Evolutionary conservation across 2,888 invertebrate genomes (phyloP), one percentile per base, ranked within the genome.

Genomic region (Gasteruption jaculator): DNA sequence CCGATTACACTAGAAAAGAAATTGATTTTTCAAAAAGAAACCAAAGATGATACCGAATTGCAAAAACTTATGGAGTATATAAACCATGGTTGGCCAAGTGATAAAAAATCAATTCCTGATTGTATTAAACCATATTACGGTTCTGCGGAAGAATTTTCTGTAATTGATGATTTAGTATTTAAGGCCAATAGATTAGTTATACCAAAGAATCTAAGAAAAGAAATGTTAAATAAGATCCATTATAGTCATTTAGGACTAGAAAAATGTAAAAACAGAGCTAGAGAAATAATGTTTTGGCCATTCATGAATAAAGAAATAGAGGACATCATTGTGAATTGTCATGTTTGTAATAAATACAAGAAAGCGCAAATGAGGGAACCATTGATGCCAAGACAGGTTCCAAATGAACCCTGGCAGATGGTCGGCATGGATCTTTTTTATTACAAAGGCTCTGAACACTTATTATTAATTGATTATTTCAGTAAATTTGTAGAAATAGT

Each of bases 191-290:
- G 44, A 38, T 31, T 55, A 21, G 48, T 52, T 29, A 46, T 56
- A 10, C 50, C 53, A 16, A 39, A 40, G 33, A 37, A 16, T 6
- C 27, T 47, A 41, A 41, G 49, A 43, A 42, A 47, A 14, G 44
- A 45, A 29, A 49, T 59, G 27, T 48, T 59, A 19, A 29, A 48
- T 5, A 45, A 41, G 37, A 41, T 58, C 21, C 56, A 61, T 36
- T 56, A 54, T 42, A 43, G 48, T 3, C 60, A 63, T 38, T 37
- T 53, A 37, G 55, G 57, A 1, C 45, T 52, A 16, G 53, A 52
- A 35, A 53, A 52, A 40, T 52, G 51, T 41, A 46, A 53, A 27
- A 48, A 30, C 19, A 41, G 49, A 16, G 55, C 58, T 1, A 43
- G 47, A 32, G 45, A 51, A 31, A 44, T 43, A 32, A n/a, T 56